These are phyloP conservation scores for Meleagris gallopavo DNA, from an alignment of 2,113 vertebrate species.

Conservation along the genomic window DNA sequence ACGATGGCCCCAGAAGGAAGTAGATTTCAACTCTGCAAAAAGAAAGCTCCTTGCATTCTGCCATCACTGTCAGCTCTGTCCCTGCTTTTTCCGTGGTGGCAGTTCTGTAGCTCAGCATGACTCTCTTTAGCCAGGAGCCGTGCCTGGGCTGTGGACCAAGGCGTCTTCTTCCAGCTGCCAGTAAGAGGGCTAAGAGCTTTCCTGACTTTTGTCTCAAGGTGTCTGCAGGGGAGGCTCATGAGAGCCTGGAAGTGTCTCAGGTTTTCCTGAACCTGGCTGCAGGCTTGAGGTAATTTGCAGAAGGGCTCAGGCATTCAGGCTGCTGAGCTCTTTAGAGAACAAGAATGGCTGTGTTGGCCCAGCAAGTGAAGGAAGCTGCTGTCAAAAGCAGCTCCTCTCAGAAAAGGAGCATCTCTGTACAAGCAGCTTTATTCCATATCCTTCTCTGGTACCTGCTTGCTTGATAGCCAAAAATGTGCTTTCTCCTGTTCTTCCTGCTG, in stretches of 20 bases:
- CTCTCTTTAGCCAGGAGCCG: background rate
- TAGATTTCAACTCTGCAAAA: background rate
- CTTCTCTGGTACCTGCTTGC: background rate
- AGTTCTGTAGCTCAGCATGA: background rate
- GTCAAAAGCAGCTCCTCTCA: background rate
- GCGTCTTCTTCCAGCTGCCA: background rate
- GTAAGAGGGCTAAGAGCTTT: background rate
- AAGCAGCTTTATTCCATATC: background rate
- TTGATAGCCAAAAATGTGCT: background rate
- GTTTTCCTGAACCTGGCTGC: background rate
- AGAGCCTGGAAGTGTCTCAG: background rate
- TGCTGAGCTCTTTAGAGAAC: background rate
- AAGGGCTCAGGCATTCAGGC: background rate
- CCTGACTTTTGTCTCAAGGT: background rate
- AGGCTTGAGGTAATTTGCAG: background rate
- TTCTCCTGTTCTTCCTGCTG: background rate
- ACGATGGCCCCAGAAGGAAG: background rate
- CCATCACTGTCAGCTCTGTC: rapidly evolving
- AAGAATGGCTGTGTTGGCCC: background rate
- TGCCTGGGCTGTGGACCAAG: background rate
- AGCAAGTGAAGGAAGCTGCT: background rate
- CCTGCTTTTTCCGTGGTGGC: background rate
- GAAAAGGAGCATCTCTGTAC: background rate
- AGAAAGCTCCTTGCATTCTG: rapidly evolving
- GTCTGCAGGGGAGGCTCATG: background rate